Percentiles rank a stretch among this genome's conserved stretches.
phyloP scores from a whole-genome alignment of 2,888 invertebrate genomes.

The Drosophila histrio region DNA sequence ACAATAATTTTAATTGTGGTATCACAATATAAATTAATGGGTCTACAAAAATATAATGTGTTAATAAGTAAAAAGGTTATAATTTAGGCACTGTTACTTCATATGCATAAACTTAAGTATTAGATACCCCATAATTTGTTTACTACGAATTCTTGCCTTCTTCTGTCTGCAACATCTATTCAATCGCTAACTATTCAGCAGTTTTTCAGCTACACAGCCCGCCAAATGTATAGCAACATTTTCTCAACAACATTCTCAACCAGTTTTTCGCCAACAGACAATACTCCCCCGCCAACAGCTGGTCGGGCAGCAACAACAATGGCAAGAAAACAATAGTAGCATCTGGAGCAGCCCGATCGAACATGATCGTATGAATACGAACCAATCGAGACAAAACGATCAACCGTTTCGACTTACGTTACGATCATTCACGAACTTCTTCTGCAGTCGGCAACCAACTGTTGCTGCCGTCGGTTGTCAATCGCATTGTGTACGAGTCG shows the following conservation, averaged over 20 bases:
- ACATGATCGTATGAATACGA: slow-evolving; percentile 26
- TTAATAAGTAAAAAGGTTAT: no score
- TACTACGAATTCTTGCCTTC: no score
- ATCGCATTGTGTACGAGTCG: not conserved
- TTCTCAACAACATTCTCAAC: slow-evolving; percentile 42
- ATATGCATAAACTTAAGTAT: no score
- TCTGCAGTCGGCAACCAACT: slow-evolving; percentile 74
- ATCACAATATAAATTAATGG: no score
- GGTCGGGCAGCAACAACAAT: slow-evolving; percentile 34
- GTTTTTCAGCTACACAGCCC: not conserved
- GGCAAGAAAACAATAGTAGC: slow-evolving; percentile 23
- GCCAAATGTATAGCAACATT: slow-evolving; percentile 12
- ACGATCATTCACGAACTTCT: slow-evolving; percentile 44
- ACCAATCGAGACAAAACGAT: not conserved
- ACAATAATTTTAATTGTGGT: no score
- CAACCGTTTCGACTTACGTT: slow-evolving; percentile 42
- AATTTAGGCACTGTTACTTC: no score
- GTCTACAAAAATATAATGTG: no score
- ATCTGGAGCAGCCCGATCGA: slow-evolving; percentile 34
- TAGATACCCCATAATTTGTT: no score
- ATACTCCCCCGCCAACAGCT: slow-evolving; percentile 54
- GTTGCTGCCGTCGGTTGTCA: slow-evolving; percentile 59
- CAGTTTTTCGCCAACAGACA: slow-evolving; percentile 33
- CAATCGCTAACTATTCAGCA: not conserved
- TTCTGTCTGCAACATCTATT: not conserved